phyloP scores from a whole-genome alignment of 2,888 invertebrate genomes.

The Scelioninae gen. 1 region DNA sequence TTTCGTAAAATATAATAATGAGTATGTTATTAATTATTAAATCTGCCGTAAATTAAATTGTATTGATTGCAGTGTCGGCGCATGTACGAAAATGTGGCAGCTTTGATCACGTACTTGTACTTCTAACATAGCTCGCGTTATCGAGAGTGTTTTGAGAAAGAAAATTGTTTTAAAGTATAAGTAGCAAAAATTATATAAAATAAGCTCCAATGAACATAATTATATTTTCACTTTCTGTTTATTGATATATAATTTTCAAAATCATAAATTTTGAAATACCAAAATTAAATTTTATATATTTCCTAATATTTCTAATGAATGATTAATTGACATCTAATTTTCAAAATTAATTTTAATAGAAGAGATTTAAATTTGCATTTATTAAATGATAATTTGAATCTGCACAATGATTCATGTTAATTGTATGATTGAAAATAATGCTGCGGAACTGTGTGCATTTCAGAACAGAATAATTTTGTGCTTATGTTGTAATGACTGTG shows the following conservation, averaged over 20 bases:
- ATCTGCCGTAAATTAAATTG: slow-evolving; percentile 62
- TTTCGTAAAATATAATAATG: slow-evolving; percentile 33
- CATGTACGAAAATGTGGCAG: slow-evolving; percentile 66
- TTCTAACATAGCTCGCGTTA: slow-evolving; percentile 27
- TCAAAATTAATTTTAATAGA: too few relatives aligned
- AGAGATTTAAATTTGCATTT: background rate
- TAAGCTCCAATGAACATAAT: too few relatives aligned
- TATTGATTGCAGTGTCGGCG: slow-evolving; percentile 67
- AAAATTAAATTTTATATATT: too few relatives aligned
- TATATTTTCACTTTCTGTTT: too few relatives aligned
- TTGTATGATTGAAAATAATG: too few relatives aligned
- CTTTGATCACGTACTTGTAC: slow-evolving; percentile 53
- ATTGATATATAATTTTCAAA: too few relatives aligned
- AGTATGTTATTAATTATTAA: slow-evolving; percentile 56
- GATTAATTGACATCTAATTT: too few relatives aligned
- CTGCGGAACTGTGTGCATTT: background rate
- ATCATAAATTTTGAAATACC: too few relatives aligned
- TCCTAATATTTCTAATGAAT: too few relatives aligned
- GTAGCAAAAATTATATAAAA: background rate
- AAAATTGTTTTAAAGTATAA: background rate
- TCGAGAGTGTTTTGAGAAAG: background rate
- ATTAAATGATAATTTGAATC: background rate
- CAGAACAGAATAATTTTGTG: background rate
- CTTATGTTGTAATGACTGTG: too few relatives aligned
- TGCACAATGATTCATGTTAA: background rate